phyloP scores from a whole-genome alignment of 2,888 invertebrate species.

The Mythimna pallens region DNA sequence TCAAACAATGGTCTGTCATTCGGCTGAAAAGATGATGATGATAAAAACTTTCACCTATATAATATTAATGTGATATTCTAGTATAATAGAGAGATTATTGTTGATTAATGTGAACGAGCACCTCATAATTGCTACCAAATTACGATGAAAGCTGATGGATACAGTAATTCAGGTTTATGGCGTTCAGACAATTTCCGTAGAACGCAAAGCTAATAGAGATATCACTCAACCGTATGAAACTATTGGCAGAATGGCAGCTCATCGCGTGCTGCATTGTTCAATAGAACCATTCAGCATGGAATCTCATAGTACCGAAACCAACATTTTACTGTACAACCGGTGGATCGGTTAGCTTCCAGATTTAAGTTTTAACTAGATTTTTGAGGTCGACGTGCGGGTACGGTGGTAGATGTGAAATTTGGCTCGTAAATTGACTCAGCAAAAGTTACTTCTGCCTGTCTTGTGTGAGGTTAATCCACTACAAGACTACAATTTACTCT shows the following conservation, averaged over 20 bases:
- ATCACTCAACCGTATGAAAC: constrained; percentile 29
- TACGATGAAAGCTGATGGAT: not conserved
- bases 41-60: too few relatives aligned
- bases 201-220: constrained; percentile 22
- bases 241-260: constrained; percentile 15
- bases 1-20: too few relatives aligned
- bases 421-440: constrained; percentile 80
- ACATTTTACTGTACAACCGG: constrained; percentile 60
- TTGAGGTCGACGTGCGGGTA: constrained; percentile 75
- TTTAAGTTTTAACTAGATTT: constrained; percentile 85
- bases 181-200: constrained; percentile 16
- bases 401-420: constrained; percentile 70
- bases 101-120: not conserved
- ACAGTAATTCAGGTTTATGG: constrained; percentile 3
- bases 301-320: constrained; percentile 47
- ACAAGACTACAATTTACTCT: constrained; percentile 69
- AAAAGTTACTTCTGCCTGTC: constrained; percentile 75
- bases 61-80: not conserved
- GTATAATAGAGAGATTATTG: not conserved
- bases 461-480: constrained; percentile 72
- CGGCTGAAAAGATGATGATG: too few relatives aligned
- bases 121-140: not conserved
- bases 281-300: constrained; percentile 42
- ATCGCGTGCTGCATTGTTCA: constrained; percentile 56
- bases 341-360: constrained; percentile 69